phyloP scores from a whole-genome alignment of 1,140 invertebrate genomes.

The Hyphantria cunea region DNA sequence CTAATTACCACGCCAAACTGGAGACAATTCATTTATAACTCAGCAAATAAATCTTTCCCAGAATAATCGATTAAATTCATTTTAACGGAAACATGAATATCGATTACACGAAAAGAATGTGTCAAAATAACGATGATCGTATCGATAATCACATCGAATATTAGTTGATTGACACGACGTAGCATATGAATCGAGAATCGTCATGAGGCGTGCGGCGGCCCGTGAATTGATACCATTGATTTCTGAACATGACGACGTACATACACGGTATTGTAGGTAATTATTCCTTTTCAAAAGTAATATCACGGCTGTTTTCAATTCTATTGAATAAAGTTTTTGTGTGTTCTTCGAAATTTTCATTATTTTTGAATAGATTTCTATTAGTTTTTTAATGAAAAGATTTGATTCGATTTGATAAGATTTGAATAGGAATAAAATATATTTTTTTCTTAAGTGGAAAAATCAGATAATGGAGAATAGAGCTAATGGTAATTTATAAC shows the following conservation, averaged over 20 bases:
- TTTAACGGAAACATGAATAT: neutral
- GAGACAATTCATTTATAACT: neutral
- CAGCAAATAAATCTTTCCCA: neutral
- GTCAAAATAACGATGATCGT: neutral
- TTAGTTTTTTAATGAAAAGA: no score
- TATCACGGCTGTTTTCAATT: neutral
- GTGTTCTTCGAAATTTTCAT: neutral
- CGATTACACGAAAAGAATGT: neutral
- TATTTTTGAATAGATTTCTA: neutral
- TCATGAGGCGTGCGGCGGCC: neutral
- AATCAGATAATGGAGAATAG: no score
- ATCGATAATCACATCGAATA: conserved; percentile 8
- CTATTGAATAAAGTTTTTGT: neutral
- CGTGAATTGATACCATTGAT: conserved; percentile 21
- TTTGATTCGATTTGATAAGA: no score
- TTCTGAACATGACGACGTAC: conserved; percentile 6
- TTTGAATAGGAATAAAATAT: no score
- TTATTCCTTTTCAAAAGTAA: neutral
- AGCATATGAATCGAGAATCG: neutral
- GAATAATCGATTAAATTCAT: neutral
- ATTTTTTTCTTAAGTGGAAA: no score
- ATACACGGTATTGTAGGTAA: neutral
- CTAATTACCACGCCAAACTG: neutral
- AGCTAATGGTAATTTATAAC: no score
- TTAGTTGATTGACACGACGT: neutral